A percentile compares a stretch with the other conserved stretches of the same genome.
These are phyloP conservation scores for Habrosyne pyritoides DNA, from an alignment of 2,888 invertebrate genomes.

Conservation along the genomic window DNA sequence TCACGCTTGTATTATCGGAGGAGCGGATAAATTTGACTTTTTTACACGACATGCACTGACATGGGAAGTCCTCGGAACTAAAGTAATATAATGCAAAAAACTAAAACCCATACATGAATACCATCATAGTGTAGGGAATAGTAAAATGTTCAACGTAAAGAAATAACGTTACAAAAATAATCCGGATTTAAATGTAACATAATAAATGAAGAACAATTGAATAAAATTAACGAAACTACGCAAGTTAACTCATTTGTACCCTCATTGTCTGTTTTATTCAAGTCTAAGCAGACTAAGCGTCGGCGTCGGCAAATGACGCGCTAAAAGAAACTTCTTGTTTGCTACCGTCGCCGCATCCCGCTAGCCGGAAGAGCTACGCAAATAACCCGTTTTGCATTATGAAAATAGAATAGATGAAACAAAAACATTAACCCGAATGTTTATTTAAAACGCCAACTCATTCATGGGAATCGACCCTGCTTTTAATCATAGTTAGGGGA, in stretches of 20 bases:
- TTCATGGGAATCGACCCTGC: slow-evolving; percentile 40
- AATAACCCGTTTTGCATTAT: slow-evolving; percentile 71
- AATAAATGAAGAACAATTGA: too few species aligned
- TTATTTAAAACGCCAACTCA: slow-evolving; percentile 44
- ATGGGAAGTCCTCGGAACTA: too few species aligned
- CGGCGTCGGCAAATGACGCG: slow-evolving; percentile 36
- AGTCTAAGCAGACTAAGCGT: not conserved
- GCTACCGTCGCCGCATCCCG: slow-evolving; percentile 31
- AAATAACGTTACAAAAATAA: too few species aligned
- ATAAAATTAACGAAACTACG: not conserved
- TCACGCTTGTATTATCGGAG: too few species aligned
- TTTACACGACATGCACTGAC: too few species aligned
- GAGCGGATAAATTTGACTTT: too few species aligned
- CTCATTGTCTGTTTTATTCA: not conserved
- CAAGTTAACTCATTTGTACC: not conserved
- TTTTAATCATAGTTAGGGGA: slow-evolving; percentile 50
- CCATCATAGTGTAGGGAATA: too few species aligned
- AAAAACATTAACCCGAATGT: slow-evolving; percentile 51
- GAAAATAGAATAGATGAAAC: slow-evolving; percentile 65
- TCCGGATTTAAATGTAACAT: too few species aligned
- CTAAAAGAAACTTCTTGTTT: slow-evolving; percentile 61
- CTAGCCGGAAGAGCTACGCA: slow-evolving; percentile 60
- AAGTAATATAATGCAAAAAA: too few species aligned
- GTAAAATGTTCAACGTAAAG: too few species aligned
- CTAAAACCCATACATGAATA: too few species aligned